Evolutionary conservation across 2,797 vertebrate genomes (phyloP).

Genomic region (Taenioides sp.): DNA sequence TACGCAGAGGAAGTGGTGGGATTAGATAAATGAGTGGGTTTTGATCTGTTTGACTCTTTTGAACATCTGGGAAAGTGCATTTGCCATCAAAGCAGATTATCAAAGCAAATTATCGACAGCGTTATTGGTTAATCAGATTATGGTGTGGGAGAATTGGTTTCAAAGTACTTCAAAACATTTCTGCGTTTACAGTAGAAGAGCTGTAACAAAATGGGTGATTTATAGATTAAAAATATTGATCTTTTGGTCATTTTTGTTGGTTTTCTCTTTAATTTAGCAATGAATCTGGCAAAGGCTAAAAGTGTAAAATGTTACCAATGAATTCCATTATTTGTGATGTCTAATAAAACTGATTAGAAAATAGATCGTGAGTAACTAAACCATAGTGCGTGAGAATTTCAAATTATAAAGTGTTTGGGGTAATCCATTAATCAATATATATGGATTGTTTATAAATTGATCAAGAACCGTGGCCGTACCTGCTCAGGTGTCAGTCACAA

Average conservation of each 20-base stretch:
- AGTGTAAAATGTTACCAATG: neutral
- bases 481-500: too few species aligned
- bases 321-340: neutral
- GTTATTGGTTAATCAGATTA: conserved; percentile 33
- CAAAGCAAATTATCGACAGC: conserved; percentile 10
- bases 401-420: neutral
- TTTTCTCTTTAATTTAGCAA: neutral
- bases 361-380: neutral
- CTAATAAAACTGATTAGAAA: neutral
- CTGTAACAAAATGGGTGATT: neutral
- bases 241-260: neutral
- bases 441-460: neutral
- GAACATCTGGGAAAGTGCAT: conserved; percentile 44
- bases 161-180: conserved; percentile 9
- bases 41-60: conserved; percentile 19
- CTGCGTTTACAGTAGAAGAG: neutral
- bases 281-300: neutral
- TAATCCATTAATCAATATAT: neutral
- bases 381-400: neutral
- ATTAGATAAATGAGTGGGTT: neutral
- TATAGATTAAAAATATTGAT: neutral
- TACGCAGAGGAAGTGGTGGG: neutral
- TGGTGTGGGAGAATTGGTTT: conserved; percentile 29
- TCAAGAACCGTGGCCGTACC: neutral
- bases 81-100: conserved; percentile 43